Base-by-base conservation (phyloP, 2,888 invertebrate species). In the Chamaedrilus cognettii region DNA sequence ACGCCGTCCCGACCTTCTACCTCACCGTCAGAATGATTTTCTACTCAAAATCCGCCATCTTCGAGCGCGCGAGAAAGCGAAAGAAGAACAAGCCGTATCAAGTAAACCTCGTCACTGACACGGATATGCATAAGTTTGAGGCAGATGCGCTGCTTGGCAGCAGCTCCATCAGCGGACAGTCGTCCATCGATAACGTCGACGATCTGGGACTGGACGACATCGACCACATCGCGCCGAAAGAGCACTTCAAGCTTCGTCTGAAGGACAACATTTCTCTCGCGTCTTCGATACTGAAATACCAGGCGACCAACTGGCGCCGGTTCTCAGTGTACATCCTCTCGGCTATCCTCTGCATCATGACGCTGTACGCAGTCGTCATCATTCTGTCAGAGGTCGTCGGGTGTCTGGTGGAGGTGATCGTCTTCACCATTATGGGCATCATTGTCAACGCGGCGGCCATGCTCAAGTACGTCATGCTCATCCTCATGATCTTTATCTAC, bases 371-470 rank as follows among this genome's bases (percentile, higher is more conserved):
- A 4, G 64, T 78, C 3, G 72, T 79, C 26, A 49, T 74, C 32
- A 52, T 73, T n/a, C 42, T 68, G 7, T 65, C 70, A 0, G 74
- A 74, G 57, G 65, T 70, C 33, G 64, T 71, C 34, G 74, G 71
- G 7, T 74, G 71, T 64, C n/a, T 74, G 0, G 69, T 70, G 4
- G 72, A 74, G 51, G 51, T 74, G 26, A 33, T 68, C 28, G 66
- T 68, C 77, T 65, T 74, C 57, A 82, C 82, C 0, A 76, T 82
- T 77, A 82, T 82, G 82, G 82, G 82, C 0, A 78, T 82, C 35
- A 82, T 82, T 31, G 79, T 82, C 15, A 82, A 82, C 64, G 82
- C 82, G 0, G 79, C 79, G 2, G 74, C 76, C n/a, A 77, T 79
- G 3, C 76, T 82, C 4, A 77, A 80, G 57, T 82, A 82, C 67